A percentile compares a stretch with the other conserved stretches of the same genome.
These are phyloP conservation scores for Hafferia zeledoni DNA, from an alignment of 2,797 vertebrate genomes.

Conservation along the genomic window DNA sequence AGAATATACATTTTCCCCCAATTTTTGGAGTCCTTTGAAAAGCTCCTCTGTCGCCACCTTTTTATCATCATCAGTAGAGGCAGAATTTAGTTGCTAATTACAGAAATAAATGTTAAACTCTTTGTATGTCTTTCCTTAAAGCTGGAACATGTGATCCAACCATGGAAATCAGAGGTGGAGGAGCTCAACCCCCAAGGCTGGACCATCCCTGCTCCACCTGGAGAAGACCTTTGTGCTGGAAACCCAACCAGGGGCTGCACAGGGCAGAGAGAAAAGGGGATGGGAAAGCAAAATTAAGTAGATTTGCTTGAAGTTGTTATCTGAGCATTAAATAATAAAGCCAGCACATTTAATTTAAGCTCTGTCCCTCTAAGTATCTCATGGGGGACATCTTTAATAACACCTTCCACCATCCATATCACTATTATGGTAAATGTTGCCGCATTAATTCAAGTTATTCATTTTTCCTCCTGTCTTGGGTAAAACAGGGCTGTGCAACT, in stretches of 20 bases:
- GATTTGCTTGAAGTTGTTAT: neutral
- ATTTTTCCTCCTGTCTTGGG: neutral
- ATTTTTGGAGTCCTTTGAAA: neutral
- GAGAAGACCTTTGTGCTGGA: neutral
- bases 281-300: neutral
- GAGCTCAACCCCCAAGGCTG: neutral
- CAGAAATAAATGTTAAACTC: neutral
- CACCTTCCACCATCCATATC: neutral
- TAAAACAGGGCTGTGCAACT: neutral
- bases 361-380: conserved; percentile 22
- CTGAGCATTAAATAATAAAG: conserved; percentile 24
- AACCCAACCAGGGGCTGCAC: neutral
- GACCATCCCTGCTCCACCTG: neutral
- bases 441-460: neutral
- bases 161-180: rapidly evolving
- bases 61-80: neutral
- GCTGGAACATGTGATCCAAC: neutral
- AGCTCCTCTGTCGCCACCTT: neutral
- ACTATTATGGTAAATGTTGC: neutral
- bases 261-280: neutral
- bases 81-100: neutral
- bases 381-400: conserved; percentile 33
- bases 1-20: rapidly evolving
- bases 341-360: conserved; percentile 35
- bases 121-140: neutral